These are phyloP conservation scores for Hydrolagus affinis DNA, from an alignment of 2,113 vertebrate species.

Conservation along the genomic window DNA sequence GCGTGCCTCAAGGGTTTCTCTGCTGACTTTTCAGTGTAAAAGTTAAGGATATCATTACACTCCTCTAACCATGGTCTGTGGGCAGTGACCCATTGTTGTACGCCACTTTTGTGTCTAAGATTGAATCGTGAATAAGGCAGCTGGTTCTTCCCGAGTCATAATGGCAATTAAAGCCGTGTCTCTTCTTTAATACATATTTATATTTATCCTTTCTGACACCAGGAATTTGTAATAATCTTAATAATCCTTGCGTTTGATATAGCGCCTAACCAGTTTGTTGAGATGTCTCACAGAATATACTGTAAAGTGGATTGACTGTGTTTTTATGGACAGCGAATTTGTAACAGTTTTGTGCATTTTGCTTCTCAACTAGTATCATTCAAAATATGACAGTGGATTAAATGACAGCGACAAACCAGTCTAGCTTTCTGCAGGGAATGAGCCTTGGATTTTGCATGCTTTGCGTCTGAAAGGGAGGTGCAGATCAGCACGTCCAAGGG, in stretches of 20 bases:
- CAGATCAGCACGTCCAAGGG: background rate
- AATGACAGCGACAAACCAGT: too few species aligned
- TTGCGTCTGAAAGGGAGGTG: background rate
- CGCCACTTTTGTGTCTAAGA: background rate
- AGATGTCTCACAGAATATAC: too few species aligned
- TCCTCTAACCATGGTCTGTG: background rate
- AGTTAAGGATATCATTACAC: background rate
- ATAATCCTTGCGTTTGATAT: background rate
- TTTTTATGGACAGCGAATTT: too few species aligned
- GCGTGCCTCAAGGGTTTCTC: too few species aligned
- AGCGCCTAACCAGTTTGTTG: too few species aligned
- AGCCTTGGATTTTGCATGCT: too few species aligned
- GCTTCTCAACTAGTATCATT: too few species aligned
- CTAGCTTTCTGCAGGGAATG: too few species aligned
- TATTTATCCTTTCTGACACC: background rate
- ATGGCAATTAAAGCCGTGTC: background rate
- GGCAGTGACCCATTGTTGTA: background rate
- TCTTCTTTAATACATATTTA: constrained; percentile 20
- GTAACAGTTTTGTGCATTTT: too few species aligned
- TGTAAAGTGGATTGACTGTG: too few species aligned
- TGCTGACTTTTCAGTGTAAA: too few species aligned
- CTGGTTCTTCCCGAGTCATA: constrained; percentile 3
- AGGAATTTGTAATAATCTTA: constrained; percentile 22
- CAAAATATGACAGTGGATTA: too few species aligned
- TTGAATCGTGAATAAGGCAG: constrained; percentile 5